phyloP scores from a whole-genome alignment of 2,113 vertebrate species.

The Campylomormyrus tamandua region DNA sequence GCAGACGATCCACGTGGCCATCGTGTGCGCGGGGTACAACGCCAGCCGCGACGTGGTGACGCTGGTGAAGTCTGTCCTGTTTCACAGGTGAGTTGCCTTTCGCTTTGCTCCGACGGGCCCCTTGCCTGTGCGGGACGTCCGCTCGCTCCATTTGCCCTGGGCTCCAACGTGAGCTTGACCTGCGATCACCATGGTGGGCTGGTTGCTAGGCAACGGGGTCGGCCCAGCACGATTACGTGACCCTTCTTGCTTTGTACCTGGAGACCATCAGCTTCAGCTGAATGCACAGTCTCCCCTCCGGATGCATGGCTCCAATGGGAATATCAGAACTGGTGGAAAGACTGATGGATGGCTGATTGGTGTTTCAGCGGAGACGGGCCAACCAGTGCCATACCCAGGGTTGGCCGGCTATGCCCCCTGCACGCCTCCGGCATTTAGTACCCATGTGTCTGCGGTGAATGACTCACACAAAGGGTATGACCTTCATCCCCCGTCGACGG shows the following conservation, averaged over 20 bases:
- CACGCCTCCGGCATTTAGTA: background rate
- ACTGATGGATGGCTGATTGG: background rate
- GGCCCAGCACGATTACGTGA: background rate
- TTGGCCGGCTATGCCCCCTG: background rate
- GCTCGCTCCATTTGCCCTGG: background rate
- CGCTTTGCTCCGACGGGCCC: background rate
- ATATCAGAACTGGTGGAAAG: background rate
- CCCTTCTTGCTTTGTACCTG: conserved; percentile 8
- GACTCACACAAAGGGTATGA: conserved; percentile 8
- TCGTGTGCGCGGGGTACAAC: conserved; percentile 95
- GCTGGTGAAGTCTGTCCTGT: conserved; percentile 92
- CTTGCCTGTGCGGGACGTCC: background rate
- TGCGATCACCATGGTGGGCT: background rate
- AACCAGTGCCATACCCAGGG: background rate
- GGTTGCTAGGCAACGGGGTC: conserved; percentile 40
- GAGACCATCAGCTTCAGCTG: background rate
- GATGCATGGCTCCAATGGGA: background rate
- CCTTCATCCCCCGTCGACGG: conserved; percentile 1
- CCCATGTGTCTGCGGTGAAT: background rate
- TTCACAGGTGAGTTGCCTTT: conserved; percentile 76
- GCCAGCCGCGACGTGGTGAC: conserved; percentile 97
- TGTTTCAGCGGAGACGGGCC: background rate
- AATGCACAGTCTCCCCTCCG: background rate
- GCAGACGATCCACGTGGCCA: conserved; percentile 95
- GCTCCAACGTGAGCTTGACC: background rate